These are phyloP conservation scores for Palythoa grandis DNA, from an alignment of 92 coral and sea anemone species.

Conservation along the genomic window DNA sequence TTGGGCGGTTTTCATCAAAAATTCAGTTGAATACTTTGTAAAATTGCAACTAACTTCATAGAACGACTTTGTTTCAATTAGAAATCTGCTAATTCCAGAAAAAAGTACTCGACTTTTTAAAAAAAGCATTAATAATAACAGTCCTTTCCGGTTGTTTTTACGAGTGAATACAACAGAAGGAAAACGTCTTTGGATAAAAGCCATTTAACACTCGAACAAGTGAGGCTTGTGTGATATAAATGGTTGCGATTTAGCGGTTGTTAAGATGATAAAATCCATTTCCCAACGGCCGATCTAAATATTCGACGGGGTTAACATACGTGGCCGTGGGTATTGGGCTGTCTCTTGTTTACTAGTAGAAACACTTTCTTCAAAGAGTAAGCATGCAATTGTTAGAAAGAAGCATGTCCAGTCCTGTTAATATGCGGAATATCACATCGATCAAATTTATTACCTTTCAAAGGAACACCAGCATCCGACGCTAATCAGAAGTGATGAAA, in stretches of 20 bases:
- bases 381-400: neutral
- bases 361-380: neutral
- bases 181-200: conserved; percentile 9
- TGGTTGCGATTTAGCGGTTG: conserved; percentile 31
- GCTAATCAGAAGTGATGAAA: conserved; percentile 11
- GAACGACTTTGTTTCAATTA: neutral
- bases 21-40: neutral
- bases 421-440: neutral
- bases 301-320: neutral
- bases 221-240: neutral
- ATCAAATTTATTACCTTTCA: neutral
- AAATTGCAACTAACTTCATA: conserved; percentile 8
- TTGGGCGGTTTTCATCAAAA: neutral
- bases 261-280: conserved; percentile 4
- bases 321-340: neutral
- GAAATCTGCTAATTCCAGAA: neutral
- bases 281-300: conserved; percentile 13
- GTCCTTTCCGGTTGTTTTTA: neutral
- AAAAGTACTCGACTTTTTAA: neutral
- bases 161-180: conserved; percentile 9
- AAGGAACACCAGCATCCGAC: neutral
- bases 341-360: neutral
- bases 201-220: conserved; percentile 9
- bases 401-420: neutral
- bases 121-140: neutral